A percentile compares a stretch with the other conserved stretches of the same genome.
phyloP scores from a whole-genome alignment of 2,888 invertebrate genomes.

The Aelia acuminata region DNA sequence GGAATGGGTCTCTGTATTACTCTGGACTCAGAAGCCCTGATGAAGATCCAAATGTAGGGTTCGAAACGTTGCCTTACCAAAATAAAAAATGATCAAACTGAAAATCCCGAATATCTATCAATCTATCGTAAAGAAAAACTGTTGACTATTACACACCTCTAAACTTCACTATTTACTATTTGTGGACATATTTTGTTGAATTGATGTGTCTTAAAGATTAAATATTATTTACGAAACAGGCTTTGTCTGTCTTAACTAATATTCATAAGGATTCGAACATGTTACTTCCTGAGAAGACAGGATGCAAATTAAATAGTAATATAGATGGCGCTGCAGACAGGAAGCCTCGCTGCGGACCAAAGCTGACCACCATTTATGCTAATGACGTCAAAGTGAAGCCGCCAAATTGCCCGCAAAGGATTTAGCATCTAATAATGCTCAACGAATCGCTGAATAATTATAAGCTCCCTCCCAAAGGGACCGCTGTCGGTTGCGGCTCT shows the following conservation, averaged over 20 bases:
- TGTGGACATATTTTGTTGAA: no score
- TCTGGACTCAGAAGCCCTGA: no score
- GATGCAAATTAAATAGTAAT: neutral
- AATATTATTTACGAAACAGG: no score
- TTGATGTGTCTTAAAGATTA: no score
- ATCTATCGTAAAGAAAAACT: no score
- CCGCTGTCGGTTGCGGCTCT: neutral
- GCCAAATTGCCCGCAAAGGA: conserved; percentile 38
- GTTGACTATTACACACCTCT: no score
- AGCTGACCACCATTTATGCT: conserved; percentile 18
- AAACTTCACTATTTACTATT: no score
- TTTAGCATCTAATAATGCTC: conserved; percentile 44
- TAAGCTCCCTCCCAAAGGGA: neutral
- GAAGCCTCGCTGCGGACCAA: neutral
- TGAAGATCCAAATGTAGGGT: no score
- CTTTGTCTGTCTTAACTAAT: neutral
- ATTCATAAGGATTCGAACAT: neutral
- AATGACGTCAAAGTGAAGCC: conserved; percentile 29
- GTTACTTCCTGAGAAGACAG: neutral
- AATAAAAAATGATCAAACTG: no score
- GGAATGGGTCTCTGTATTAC: no score
- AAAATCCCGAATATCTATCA: no score
- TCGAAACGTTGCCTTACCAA: no score
- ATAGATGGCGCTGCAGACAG: neutral
- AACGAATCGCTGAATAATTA: conserved; percentile 35